Evolutionary conservation across 2,113 vertebrate species (phyloP).

Genomic region (Lanius ludovicianus): DNA sequence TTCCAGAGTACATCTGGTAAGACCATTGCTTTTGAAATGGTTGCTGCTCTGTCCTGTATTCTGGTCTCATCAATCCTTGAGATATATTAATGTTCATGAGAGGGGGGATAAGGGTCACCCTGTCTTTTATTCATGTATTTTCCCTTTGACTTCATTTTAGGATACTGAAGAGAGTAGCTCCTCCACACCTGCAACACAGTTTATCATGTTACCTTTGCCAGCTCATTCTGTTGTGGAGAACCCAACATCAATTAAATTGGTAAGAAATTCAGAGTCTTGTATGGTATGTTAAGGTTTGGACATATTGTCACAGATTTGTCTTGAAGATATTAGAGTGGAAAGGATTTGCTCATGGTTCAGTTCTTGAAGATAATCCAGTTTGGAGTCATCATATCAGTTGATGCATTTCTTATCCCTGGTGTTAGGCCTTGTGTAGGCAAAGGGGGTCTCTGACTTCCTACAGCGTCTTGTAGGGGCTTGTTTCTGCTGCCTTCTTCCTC

Average conservation of each 20-base stretch:
- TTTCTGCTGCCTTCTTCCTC: neutral
- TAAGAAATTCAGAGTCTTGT: slow-evolving; percentile 63
- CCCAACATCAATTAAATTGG: slow-evolving; percentile 89
- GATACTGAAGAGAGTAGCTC: slow-evolving; percentile 79
- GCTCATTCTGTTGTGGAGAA: slow-evolving; percentile 79
- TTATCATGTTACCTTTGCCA: slow-evolving; percentile 90
- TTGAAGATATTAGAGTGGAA: neutral
- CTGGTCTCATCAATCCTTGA: neutral
- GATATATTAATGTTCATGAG: neutral
- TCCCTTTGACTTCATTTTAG: slow-evolving; percentile 65
- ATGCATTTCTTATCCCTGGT: neutral
- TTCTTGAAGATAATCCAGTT: neutral
- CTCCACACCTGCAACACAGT: slow-evolving; percentile 76
- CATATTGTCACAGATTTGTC: neutral
- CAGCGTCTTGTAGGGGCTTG: neutral
- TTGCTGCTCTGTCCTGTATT: neutral
- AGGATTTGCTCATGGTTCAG: neutral
- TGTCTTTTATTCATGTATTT: neutral
- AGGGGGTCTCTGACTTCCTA: neutral
- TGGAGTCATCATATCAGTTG: neutral
- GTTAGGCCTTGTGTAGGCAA: neutral
- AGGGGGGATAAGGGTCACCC: neutral
- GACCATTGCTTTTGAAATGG: neutral
- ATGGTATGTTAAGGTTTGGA: neutral
- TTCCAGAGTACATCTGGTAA: neutral